phyloP scores from a whole-genome alignment of 1,140 invertebrate genomes.

The Drosophila teissieri region DNA sequence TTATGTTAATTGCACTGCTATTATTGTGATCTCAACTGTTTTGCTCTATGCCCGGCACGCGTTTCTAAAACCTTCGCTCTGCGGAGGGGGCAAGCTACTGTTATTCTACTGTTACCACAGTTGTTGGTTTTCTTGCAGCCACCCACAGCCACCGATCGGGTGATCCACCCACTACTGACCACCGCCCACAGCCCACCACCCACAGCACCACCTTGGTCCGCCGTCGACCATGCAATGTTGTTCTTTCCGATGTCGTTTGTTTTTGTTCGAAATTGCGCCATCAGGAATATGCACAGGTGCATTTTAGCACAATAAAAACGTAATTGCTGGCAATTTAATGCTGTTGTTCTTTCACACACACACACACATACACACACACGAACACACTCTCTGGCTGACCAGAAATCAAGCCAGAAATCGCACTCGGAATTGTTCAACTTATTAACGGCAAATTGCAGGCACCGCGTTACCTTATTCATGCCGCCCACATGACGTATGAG shows the following conservation, averaged over 20 bases:
- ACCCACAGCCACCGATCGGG: conserved; percentile 8
- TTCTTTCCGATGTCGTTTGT: conserved; percentile 83
- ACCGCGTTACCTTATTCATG: conserved; percentile 30
- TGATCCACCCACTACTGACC: conserved; percentile 2
- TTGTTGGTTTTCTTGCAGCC: conserved; percentile 74
- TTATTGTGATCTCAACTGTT: conserved; percentile 9
- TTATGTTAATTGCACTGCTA: conserved; percentile 12
- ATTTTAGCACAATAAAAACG: conserved; percentile 84
- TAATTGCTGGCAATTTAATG: conserved; percentile 82
- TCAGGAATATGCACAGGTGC: conserved; percentile 83
- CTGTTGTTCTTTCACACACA: conserved; percentile 63
- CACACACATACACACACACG: conserved; percentile 12
- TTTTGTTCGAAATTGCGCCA: conserved; percentile 83
- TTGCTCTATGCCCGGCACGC: conserved; percentile 21
- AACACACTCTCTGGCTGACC: background rate
- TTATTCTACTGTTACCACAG: conserved; percentile 76
- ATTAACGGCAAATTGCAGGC: conserved; percentile 61
- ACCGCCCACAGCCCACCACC: background rate
- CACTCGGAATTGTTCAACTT: conserved; percentile 45
- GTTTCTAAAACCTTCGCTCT: conserved; percentile 26
- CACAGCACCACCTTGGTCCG: background rate
- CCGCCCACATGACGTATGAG: conserved; percentile 59
- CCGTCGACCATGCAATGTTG: conserved; percentile 64
- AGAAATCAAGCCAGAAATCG: conserved; percentile 52
- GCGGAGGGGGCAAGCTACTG: conserved; percentile 27